Evolutionary conservation across 2,797 vertebrate genomes (phyloP), one percentile per base, ranked within the genome.

Genomic region (Acrossocheilus fasciatus): DNA sequence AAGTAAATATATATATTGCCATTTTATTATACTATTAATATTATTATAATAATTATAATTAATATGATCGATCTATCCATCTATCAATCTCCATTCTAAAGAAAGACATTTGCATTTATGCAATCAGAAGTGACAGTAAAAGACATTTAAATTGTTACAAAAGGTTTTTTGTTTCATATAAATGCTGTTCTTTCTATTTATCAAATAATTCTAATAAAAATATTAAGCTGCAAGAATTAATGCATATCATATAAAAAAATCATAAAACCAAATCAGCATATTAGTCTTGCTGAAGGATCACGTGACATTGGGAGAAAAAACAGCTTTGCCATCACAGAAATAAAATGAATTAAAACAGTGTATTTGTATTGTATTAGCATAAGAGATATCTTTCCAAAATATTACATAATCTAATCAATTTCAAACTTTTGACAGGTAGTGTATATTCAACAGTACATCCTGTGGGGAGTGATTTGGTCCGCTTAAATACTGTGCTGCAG

Each of bases 401-500:
- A 30, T 64, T 15, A 64, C 10, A 4, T 12, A 20, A n/a, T n/a
- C 12, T 30, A 70, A 62, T 62, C n/a, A 52, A 18, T 17, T 52
- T 52, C 50, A 52, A 72, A 43, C 3, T 2, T 47, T 30, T 74
- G 41, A 74, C 7, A 4, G 12, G 70, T 74, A 50, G n/a, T 74
- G 45, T 18, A 50, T 50, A 50, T 74, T 30, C 4, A 74, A 10
- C 4, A 10, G 43, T 50, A 74, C 72, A 47, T 74, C 26, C 3
- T 30, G n/a, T 74, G 45, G 7, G 43, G n/a, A 18, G n/a, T 50
- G 45, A 74, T 39, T 18, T 18, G 18, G 7, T 59, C 43, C 2
- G 68, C 68, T 26, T 39, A 79, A 17, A 5, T 59, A 30, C 36
- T 75, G 57, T 68, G 73, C 80, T 82, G 85, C 59, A 68, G 45